phyloP scores from a whole-genome alignment of 2,797 vertebrate species.

The Muscicapa comitata region DNA sequence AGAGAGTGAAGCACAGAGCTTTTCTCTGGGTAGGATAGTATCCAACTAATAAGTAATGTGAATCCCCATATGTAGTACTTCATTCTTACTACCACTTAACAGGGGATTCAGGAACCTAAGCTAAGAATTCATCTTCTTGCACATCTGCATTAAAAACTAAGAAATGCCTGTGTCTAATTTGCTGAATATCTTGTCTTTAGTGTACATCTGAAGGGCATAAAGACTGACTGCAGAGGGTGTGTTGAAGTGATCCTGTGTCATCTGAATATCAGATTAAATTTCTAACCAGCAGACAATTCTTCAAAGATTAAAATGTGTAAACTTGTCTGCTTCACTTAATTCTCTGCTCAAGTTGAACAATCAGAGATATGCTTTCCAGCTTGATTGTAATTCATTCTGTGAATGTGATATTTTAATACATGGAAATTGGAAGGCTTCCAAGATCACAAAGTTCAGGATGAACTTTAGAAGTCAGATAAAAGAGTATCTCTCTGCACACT shows the following conservation, averaged over 20 bases:
- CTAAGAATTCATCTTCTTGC: background rate
- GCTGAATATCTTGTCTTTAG: background rate
- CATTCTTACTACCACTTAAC: background rate
- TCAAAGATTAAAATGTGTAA: slow-evolving; percentile 14
- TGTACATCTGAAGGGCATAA: background rate
- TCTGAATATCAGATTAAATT: slow-evolving; percentile 15
- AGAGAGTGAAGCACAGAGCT: background rate
- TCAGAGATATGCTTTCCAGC: slow-evolving; percentile 1
- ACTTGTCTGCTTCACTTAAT: slow-evolving; percentile 16
- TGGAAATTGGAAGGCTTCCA: slow-evolving; percentile 29
- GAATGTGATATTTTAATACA: slow-evolving; percentile 29
- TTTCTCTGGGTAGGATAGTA: background rate
- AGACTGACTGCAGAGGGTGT: background rate
- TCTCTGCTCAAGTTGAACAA: slow-evolving; percentile 7
- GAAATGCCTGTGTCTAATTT: background rate
- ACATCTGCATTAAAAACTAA: background rate
- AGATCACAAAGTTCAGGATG: slow-evolving; percentile 27
- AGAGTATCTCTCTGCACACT: background rate
- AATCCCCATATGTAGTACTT: background rate
- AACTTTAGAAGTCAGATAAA: slow-evolving; percentile 47
- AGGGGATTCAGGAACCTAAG: background rate
- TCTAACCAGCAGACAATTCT: background rate
- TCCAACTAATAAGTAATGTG: background rate
- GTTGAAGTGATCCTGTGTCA: background rate
- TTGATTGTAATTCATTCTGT: slow-evolving; percentile 33